phyloP scores from a whole-genome alignment of 2,113 vertebrate species.

The Muntiacus reevesi region DNA sequence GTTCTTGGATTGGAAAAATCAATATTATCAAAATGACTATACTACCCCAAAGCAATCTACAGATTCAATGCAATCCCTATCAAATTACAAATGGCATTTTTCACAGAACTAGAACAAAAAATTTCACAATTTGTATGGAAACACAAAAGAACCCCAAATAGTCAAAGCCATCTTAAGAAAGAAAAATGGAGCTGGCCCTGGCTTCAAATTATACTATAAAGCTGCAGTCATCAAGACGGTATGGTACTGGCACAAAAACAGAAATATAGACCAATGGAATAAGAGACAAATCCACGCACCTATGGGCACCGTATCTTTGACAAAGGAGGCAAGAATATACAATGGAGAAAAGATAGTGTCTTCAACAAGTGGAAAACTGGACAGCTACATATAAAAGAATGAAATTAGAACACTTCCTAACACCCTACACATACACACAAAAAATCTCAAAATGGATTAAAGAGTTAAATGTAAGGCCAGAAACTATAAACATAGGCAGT shows the following conservation, averaged over 20 bases:
- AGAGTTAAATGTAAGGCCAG: neutral
- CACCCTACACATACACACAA: neutral
- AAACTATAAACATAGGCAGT: neutral
- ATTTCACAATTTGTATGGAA: neutral
- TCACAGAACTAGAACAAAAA: neutral
- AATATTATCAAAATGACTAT: neutral
- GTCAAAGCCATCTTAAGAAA: neutral
- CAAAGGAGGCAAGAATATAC: neutral
- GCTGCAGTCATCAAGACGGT: neutral
- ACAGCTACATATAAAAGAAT: neutral
- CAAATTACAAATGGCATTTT: neutral
- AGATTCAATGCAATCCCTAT: neutral
- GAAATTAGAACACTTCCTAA: neutral
- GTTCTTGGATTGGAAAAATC: neutral
- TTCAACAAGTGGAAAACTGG: neutral
- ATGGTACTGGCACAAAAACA: neutral
- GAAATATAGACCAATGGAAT: neutral
- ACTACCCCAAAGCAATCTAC: neutral
- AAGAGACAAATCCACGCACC: neutral
- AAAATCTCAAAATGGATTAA: neutral
- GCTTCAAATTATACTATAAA: neutral
- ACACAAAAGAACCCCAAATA: neutral
- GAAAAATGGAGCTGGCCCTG: neutral
- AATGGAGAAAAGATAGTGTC: rapidly evolving
- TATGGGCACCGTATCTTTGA: neutral